Conservation (phyloP, 2,888 invertebrate species). For the Torymus auratus region DNA sequence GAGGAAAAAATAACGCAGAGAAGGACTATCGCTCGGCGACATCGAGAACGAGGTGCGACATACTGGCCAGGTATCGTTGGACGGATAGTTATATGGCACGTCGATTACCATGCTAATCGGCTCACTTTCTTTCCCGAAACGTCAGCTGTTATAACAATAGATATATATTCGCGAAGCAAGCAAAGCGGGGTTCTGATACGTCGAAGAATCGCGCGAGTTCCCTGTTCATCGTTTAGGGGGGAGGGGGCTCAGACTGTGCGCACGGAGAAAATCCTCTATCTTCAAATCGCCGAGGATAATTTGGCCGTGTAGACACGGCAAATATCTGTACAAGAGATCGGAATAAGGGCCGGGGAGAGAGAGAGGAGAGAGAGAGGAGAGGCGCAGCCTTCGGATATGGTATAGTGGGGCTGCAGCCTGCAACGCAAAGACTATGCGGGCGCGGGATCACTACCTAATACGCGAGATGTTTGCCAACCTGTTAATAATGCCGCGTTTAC, state of each 20-base stretch:
- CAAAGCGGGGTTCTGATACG: constrained; percentile 9
- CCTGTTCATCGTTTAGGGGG: not conserved
- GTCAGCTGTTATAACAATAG: no score
- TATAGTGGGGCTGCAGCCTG: constrained; percentile 53
- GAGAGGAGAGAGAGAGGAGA: not conserved
- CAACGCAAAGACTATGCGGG: constrained; percentile 68
- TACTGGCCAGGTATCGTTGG: no score
- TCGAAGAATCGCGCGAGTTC: not conserved
- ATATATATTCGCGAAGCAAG: no score
- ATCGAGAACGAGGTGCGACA: no score
- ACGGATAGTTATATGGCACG: no score
- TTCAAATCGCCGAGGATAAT: constrained; percentile 73
- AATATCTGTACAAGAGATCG: constrained; percentile 75
- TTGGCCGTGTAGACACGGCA: constrained; percentile 73
- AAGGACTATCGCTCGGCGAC: no score
- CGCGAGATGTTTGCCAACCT: constrained; percentile 74
- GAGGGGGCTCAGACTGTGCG: not conserved
- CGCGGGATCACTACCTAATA: constrained; percentile 70
- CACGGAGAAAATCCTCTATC: constrained; percentile 71
- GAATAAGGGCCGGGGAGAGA: constrained; percentile 66
- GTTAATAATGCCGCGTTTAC: constrained; percentile 75
- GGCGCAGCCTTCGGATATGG: constrained; percentile 50
- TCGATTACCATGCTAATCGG: constrained; percentile 22
- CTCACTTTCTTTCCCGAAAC: not conserved
- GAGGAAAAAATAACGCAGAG: not conserved